Evolutionary conservation across 1,140 invertebrate genomes (phyloP), one percentile per base, ranked within the genome.

Genomic region (Ceratitis capitata): DNA sequence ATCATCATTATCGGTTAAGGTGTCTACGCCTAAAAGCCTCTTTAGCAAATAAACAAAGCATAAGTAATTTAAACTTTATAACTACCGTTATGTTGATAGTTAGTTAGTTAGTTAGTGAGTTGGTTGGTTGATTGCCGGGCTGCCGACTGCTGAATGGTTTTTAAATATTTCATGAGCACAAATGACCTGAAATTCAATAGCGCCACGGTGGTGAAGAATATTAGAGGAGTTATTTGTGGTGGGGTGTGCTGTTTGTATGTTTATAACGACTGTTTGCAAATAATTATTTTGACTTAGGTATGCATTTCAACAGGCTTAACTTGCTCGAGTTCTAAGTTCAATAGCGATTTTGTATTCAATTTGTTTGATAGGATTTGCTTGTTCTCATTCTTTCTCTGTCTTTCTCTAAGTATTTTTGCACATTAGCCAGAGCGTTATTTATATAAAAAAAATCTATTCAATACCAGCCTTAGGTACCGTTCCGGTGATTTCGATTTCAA

Each of bases 141-240:
- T 69, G 32, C 39, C 32, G 61, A 7, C 61, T n/a, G 32, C 61
- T 32, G 39, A 69, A 14, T n/a, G n/a, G n/a, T 69, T 35, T 6
- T 16, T 69, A 6, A 29, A 69, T 69, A 69, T 39, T 69, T 69
- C n/a, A 69, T 69, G 32, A 69, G 16, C 61, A 35, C 61, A 35
- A 35, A 69, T 69, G 32, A 35, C 61, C 61, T 69, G 61, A 69
- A 69, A 69, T 35, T 69, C 39, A 69, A 69, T 69, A 69, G 61
- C 58, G 26, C 61, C n/a, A 32, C 32, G 2, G 14, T n/a, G n/a
- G n/a, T n/a, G n/a, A n/a, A n/a, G n/a, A n/a, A n/a, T n/a, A n/a
- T n/a, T n/a, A n/a, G 4, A 39, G 32, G 16, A 35, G 51, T 23
- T 47, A n/a, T 9, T 23, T 3, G 19, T 56, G 19, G 7, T 23